Base-by-base conservation (phyloP, 2,888 invertebrate species). In the Xestia sexstrigata region DNA sequence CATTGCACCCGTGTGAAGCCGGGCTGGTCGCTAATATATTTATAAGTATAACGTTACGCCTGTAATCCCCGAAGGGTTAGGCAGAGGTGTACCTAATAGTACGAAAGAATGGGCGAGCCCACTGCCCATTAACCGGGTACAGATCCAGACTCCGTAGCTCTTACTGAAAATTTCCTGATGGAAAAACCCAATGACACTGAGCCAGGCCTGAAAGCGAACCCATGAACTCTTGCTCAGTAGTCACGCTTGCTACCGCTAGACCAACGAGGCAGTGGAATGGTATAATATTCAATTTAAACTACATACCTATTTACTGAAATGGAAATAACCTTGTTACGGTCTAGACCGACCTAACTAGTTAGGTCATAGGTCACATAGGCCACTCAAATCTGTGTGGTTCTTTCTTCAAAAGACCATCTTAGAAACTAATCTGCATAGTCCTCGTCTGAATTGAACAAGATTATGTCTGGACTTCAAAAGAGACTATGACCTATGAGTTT, bases 321-420 rank as follows among this genome's bases (percentile, higher is more conserved):
- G 30, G 71, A 47, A 45, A 47, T 45, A 73, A 62, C 68, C 20
- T 58, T 30, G 42, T 80, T 42, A 35, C 2, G 55, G 62, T 60
- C 39, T 65, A 69, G 30, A n/a, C n/a, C n/a, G n/a, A n/a, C n/a
- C n/a, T n/a, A n/a, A n/a, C n/a, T n/a, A n/a, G n/a, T n/a, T n/a
- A n/a, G n/a, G n/a, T n/a, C n/a, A n/a, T n/a, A n/a, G n/a, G n/a
- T n/a, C n/a, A n/a, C n/a, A n/a, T n/a, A n/a, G n/a, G n/a, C n/a
- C n/a, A n/a, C n/a, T n/a, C n/a, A n/a, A n/a, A n/a, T n/a, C n/a
- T n/a, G n/a, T n/a, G n/a, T n/a, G n/a, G n/a, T n/a, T n/a, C n/a
- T n/a, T n/a, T n/a, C n/a, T n/a, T n/a, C n/a, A n/a, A n/a, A n/a
- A n/a, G n/a, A n/a, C n/a, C n/a, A n/a, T n/a, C n/a, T n/a, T n/a